phyloP scores from a whole-genome alignment of 1,140 invertebrate genomes.

The Eriosoma lanigerum region DNA sequence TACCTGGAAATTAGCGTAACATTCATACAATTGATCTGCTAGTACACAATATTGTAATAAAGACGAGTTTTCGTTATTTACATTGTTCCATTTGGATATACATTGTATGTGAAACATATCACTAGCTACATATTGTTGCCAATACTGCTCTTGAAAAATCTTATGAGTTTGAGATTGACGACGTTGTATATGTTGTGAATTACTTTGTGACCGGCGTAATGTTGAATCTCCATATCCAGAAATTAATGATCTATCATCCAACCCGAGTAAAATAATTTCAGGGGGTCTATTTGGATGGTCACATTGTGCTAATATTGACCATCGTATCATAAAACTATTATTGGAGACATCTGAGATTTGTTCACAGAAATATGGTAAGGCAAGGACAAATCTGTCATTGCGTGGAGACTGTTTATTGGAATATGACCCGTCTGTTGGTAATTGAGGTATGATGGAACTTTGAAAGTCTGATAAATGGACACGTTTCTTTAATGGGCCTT shows the following conservation, averaged over 20 bases:
- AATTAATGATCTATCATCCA: neutral
- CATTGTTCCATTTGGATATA: constrained; percentile 15
- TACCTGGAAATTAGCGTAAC: constrained; percentile 23
- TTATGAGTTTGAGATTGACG: neutral
- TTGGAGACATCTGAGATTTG: neutral
- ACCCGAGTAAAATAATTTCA: constrained; percentile 21
- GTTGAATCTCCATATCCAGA: neutral
- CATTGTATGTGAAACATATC: constrained; percentile 5
- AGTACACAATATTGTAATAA: constrained; percentile 9
- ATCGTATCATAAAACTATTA: neutral
- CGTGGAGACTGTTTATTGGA: neutral
- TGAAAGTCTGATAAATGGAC: constrained; percentile 24
- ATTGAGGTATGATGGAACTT: neutral
- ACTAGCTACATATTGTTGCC: constrained; percentile 28
- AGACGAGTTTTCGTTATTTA: neutral
- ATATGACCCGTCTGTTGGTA: neutral
- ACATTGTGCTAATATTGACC: constrained; percentile 17
- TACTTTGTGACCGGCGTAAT: neutral
- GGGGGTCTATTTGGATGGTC: neutral
- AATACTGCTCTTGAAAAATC: constrained; percentile 6
- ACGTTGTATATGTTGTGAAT: neutral
- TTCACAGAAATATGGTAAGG: constrained; percentile 9
- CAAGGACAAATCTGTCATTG: neutral
- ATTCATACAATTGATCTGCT: constrained; percentile 35
- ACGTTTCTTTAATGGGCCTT: constrained; percentile 19